Conservation (phyloP, 2,113 vertebrate genomes). For the Peromyscus californicus region DNA sequence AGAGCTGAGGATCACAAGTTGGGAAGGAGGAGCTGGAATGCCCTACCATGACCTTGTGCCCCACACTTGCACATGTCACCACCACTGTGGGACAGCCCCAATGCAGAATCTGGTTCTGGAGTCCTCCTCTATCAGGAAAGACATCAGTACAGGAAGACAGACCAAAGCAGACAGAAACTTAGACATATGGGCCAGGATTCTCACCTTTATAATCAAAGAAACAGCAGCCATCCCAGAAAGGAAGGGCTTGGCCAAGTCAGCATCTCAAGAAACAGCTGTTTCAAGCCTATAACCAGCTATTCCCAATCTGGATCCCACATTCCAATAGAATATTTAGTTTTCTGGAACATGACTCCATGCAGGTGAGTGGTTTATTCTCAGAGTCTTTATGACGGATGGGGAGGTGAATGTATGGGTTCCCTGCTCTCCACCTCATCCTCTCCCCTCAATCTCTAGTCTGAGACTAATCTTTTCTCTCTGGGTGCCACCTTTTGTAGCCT, state of each 20-base stretch:
- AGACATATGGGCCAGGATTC: background rate
- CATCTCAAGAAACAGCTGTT: background rate
- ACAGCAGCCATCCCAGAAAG: background rate
- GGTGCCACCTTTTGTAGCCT: too few relatives aligned
- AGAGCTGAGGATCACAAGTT: background rate
- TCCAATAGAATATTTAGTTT: rapidly evolving
- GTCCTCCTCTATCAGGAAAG: background rate
- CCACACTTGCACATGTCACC: too few relatives aligned
- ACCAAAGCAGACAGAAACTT: too few relatives aligned
- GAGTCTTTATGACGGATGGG: background rate
- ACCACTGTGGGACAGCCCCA: background rate
- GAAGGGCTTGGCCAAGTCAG: too few relatives aligned
- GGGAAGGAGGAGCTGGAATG: too few relatives aligned
- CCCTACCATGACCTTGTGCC: rapidly evolving
- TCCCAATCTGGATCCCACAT: rapidly evolving
- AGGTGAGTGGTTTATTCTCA: too few relatives aligned
- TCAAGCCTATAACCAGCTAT: background rate
- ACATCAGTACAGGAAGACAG: too few relatives aligned
- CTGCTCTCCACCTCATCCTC: background rate
- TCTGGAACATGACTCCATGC: background rate
- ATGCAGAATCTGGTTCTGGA: rapidly evolving
- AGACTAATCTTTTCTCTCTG: background rate
- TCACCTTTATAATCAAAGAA: background rate
- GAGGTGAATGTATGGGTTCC: background rate
- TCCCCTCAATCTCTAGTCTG: background rate